Evolutionary conservation across 2,888 invertebrate species (phyloP).

Genomic region (Archips xylosteana): DNA sequence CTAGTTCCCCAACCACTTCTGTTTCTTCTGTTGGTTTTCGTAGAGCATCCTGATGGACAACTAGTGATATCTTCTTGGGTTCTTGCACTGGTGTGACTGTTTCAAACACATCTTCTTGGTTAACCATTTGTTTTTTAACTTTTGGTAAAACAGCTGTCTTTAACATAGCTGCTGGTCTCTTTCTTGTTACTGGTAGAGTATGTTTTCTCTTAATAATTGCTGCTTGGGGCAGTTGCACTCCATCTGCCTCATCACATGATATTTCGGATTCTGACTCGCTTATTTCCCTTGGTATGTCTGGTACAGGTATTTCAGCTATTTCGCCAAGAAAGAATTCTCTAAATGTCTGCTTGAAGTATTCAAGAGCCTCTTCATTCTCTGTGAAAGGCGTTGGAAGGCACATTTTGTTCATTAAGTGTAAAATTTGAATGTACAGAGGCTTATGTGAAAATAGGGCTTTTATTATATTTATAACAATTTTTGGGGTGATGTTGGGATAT

Average conservation of each 20-base stretch:
- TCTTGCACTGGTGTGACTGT: slow-evolving; percentile 63
- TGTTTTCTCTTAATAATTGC: slow-evolving; percentile 69
- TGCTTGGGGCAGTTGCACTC: slow-evolving; percentile 53
- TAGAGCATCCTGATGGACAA: slow-evolving; percentile 72
- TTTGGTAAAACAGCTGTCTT: slow-evolving; percentile 60
- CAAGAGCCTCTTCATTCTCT: slow-evolving; percentile 65
- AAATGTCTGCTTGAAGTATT: slow-evolving; percentile 71
- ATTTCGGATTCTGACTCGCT: slow-evolving; percentile 78
- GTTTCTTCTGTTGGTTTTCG: slow-evolving; percentile 64
- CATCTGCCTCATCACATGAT: slow-evolving; percentile 72
- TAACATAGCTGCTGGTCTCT: slow-evolving; percentile 60
- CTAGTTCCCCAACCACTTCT: slow-evolving; percentile 74
- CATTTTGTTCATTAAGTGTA: slow-evolving; percentile 98
- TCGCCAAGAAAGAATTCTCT: slow-evolving; percentile 63
- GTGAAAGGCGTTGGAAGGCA: slow-evolving; percentile 94
- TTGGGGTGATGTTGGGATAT: slow-evolving; percentile 91
- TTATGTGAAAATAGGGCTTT: slow-evolving; percentile 90
- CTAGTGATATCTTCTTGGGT: slow-evolving; percentile 75
- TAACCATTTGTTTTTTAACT: slow-evolving; percentile 59
- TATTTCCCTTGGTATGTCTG: slow-evolving; percentile 34
- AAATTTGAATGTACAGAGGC: slow-evolving; percentile 92
- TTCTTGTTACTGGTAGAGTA: slow-evolving; percentile 68
- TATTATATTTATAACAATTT: slow-evolving; percentile 91
- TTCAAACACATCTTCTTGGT: slow-evolving; percentile 77
- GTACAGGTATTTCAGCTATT: slow-evolving; percentile 51